Conservation (phyloP, 1,140 invertebrate genomes). For the Psix sp. region DNA sequence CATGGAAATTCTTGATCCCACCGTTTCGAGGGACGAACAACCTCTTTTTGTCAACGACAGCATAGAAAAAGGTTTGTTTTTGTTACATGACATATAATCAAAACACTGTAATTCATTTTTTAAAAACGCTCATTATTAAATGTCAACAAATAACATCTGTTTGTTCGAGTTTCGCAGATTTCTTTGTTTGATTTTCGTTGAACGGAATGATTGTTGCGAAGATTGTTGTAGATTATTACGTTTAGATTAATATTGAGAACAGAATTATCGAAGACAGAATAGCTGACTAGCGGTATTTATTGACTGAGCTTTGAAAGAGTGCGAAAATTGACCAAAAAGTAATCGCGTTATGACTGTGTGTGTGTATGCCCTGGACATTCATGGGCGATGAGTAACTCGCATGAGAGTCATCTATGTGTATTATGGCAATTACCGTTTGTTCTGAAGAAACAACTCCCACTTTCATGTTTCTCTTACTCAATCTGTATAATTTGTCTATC, state of each 20-base stretch:
- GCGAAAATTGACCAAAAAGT: neutral
- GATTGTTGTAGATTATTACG: too few relatives aligned
- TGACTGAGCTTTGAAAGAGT: too few relatives aligned
- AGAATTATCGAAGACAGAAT: too few relatives aligned
- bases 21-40: conserved; percentile 47
- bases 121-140: too few relatives aligned
- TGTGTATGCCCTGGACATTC: neutral
- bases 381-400: neutral
- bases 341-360: neutral
- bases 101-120: too few relatives aligned
- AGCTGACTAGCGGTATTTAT: too few relatives aligned
- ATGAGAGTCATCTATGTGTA: neutral
- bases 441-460: neutral
- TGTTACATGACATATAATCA: too few relatives aligned
- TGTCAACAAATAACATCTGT: too few relatives aligned
- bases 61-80: conserved; percentile 49
- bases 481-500: conserved; percentile 5
- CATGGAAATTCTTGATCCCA: conserved; percentile 56
- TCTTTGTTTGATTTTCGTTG: too few relatives aligned
- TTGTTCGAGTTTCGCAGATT: too few relatives aligned
- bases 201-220: too few relatives aligned
- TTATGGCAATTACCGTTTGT: neutral
- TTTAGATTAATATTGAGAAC: too few relatives aligned
- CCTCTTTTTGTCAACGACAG: conserved; percentile 54
- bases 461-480: conserved; percentile 4